Evolutionary conservation across 2,113 vertebrate genomes (phyloP).

Genomic region (Rhineura floridana): DNA sequence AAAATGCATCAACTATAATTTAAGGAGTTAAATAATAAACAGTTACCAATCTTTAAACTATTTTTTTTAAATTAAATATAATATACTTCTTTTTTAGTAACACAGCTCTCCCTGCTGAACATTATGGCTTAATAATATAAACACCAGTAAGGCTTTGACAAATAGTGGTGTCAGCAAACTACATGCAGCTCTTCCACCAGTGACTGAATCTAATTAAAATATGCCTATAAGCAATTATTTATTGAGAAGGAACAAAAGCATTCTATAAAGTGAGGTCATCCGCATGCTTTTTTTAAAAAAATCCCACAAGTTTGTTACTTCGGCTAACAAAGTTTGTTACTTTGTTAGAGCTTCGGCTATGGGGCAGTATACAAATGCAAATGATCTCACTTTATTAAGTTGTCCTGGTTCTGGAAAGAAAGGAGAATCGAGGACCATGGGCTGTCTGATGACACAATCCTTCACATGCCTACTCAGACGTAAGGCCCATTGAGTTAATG

Average conservation of each 20-base stretch:
- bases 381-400: too few species aligned
- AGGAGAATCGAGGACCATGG: background rate
- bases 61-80: background rate
- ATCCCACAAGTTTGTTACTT: too few species aligned
- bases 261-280: background rate
- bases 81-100: slow-evolving; percentile 6
- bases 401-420: background rate
- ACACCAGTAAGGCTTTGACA: background rate
- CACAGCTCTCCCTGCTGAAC: background rate
- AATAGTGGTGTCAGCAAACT: background rate
- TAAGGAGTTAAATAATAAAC: slow-evolving; percentile 3
- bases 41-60: slow-evolving; percentile 4
- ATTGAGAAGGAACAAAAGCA: background rate
- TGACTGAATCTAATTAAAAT: slow-evolving; percentile 29
- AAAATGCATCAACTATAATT: too few species aligned
- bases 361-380: too few species aligned
- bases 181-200: background rate
- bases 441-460: background rate
- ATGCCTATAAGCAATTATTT: background rate
- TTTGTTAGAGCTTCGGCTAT: too few species aligned
- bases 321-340: too few species aligned
- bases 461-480: too few species aligned
- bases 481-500: too few species aligned
- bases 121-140: slow-evolving; percentile 7
- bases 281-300: background rate